These are phyloP conservation scores for Mamestra brassicae DNA, from an alignment of 2,888 invertebrate species.

Conservation along the genomic window DNA sequence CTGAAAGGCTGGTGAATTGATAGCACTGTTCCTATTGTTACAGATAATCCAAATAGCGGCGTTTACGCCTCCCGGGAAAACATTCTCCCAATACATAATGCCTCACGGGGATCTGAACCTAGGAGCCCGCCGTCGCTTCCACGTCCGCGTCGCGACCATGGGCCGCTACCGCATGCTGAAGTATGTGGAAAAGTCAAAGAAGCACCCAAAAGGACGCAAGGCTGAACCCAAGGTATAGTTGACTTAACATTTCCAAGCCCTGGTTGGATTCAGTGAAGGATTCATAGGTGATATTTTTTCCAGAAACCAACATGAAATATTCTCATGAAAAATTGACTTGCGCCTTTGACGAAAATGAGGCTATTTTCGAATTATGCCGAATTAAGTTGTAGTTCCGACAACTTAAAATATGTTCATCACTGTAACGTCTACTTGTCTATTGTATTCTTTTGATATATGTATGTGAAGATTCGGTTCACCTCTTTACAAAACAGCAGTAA, in stretches of 20 bases:
- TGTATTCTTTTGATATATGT: background rate
- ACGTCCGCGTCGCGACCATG: background rate
- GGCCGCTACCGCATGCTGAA: slow-evolving; percentile 22
- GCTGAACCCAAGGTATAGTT: background rate
- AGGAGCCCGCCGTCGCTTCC: slow-evolving; percentile 15
- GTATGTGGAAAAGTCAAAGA: background rate
- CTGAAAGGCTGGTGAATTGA: background rate
- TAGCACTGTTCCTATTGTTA: slow-evolving; percentile 7
- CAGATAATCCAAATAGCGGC: slow-evolving; percentile 14
- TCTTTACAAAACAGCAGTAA: background rate
- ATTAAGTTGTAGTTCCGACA: background rate
- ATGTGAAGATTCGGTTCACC: background rate
- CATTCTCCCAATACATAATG: slow-evolving; percentile 10
- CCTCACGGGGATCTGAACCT: slow-evolving; percentile 9
- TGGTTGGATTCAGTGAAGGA: too few species aligned
- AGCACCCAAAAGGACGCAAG: too few species aligned
- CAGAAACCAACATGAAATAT: background rate
- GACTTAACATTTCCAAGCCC: background rate
- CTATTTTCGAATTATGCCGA: background rate
- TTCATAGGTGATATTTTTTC: background rate
- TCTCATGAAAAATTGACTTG: background rate
- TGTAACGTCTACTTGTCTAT: background rate
- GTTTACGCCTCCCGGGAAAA: accelerated
- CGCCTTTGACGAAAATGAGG: background rate
- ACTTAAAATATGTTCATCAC: background rate